These are phyloP conservation scores for Anolis apletophallus DNA, from an alignment of 2,797 vertebrate genomes.

Conservation along the genomic window DNA sequence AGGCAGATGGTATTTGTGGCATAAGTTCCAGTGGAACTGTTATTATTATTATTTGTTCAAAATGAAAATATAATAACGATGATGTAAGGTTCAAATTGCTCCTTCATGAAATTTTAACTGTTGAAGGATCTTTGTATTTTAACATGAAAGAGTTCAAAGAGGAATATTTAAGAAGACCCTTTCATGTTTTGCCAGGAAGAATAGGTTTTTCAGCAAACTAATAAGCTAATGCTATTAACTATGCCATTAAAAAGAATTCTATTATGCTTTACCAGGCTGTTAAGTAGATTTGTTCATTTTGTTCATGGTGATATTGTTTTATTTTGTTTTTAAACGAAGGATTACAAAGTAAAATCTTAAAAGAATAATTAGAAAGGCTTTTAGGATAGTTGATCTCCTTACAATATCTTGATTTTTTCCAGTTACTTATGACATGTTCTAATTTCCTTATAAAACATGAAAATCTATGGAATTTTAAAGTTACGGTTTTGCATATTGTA, in stretches of 20 bases:
- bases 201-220: not conserved
- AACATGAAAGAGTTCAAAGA: not conserved
- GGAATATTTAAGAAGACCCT: not conserved
- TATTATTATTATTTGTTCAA: not conserved
- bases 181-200: not conserved
- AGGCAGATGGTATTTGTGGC: too few species aligned
- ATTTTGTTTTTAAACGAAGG: too few species aligned
- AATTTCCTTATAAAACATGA: not conserved
- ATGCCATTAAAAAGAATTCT: not conserved
- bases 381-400: not conserved
- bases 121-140: not conserved
- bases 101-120: not conserved
- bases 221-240: not conserved
- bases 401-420: not conserved
- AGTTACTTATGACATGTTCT: not conserved
- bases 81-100: not conserved
- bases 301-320: not conserved
- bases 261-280: not conserved
- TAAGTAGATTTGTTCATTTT: not conserved
- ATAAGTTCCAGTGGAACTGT: too few species aligned
- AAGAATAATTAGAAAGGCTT: not conserved
- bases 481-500: not conserved
- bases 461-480: not conserved
- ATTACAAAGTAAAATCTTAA: not conserved
- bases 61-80: not conserved